Percentiles rank a stretch among this genome's conserved stretches.
phyloP scores from a whole-genome alignment of 2,797 vertebrate species.

The Brachyalestes nurse region DNA sequence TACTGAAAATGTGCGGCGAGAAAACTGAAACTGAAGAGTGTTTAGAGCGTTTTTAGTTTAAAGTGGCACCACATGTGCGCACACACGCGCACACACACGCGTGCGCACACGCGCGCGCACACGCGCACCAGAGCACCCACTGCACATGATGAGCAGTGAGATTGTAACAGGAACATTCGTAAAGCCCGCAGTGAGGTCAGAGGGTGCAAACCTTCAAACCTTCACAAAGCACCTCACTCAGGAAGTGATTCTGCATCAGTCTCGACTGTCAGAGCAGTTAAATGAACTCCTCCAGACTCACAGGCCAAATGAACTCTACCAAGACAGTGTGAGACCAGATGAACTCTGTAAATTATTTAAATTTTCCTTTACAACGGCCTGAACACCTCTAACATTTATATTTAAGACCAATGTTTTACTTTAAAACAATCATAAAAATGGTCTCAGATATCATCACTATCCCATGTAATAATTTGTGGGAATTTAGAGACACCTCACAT shows the following conservation, averaged over 20 bases:
- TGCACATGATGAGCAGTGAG: background rate
- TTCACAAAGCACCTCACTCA: background rate
- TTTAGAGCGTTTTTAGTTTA: background rate
- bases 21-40: background rate
- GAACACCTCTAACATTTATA: no score
- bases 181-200: background rate
- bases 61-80: background rate
- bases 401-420: no score
- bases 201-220: background rate
- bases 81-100: background rate
- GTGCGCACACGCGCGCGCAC: no score
- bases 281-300: no score
- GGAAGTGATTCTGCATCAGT: background rate
- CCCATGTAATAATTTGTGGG: no score
- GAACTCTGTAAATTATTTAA: no score
- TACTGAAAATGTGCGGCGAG: background rate
- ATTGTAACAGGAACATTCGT: slow-evolving; percentile 5
- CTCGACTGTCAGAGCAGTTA: background rate
- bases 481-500: no score
- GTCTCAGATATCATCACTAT: no score
- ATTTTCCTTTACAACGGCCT: no score
- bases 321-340: no score
- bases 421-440: no score
- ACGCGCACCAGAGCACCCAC: background rate
- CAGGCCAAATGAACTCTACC: no score